Evolutionary conservation across 2,888 invertebrate species (phyloP), one percentile per base, ranked within the genome.

Genomic region (Argynnis bischoffii): DNA sequence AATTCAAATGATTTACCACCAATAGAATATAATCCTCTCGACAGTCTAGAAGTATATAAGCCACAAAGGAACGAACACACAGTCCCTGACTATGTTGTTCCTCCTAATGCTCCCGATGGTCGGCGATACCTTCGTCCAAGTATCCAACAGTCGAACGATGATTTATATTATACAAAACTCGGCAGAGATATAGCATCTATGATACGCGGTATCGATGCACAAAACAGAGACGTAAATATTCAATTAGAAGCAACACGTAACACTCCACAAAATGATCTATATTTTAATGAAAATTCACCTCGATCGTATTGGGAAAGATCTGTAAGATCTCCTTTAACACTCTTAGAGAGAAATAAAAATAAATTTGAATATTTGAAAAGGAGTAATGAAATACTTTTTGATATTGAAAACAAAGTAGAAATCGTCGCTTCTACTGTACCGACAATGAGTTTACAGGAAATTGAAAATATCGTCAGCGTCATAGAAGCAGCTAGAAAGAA

Each of bases 171-270:
- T 69, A 79, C 81, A 60, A 86, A 86, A 35, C 77, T 92, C 55
- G 92, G 92, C 8, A 84, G 83, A 74, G 85, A 90, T 83, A 92
- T 91, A 79, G 92, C 92, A 51, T 76, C 84, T 13, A 77, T 91
- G 72, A 87, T 92, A 72, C 82, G 87, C 61, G 83, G 81, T 35
- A 77, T 85, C 60, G 85, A 89, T 67, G 67, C 76, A 8, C 77
- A 79, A 64, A 78, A 79, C 50, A 76, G 81, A 47, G 78, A 84
- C 76, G 74, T 83, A 13, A 79, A 82, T 69, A 77, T 83, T 63
- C 79, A 85, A 76, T 75, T 83, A 67, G 80, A 83, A 70, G 75
- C 76, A 66, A 63, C 74, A 6, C 72, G 72, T 50, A 56, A 67
- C n/a, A 74, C 76, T 64, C 64, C 69, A 31, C 74, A 76, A 6